Base-by-base conservation (phyloP, 2,113 vertebrate species). In the Brienomyrus longianalis region DNA sequence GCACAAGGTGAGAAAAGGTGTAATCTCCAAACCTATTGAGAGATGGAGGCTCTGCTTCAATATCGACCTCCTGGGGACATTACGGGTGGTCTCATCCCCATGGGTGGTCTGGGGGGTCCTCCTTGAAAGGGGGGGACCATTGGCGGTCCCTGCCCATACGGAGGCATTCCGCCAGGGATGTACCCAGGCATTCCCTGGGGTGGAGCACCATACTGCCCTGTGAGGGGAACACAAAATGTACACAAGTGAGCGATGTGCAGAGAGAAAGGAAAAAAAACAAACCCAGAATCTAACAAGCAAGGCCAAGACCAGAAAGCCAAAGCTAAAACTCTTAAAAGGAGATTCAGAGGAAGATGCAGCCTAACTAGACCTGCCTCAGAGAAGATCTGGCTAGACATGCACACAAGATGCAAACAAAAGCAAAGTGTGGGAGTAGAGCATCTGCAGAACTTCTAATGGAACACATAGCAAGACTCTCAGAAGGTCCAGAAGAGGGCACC, bases 1-100 rank as follows among this genome's bases (percentile, higher is more conserved):
- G 96, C 96, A 97, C 97, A 97, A 97, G 96, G 95, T 96, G 97
- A 97, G 96, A 99, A 99, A 98, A 97, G 97, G 97, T 97, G 98
- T 97, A 98, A 98, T 98, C 97, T 97, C 97, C 98, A 99, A 99
- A 99, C 98, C 98, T 98, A 98, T 96, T 98, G 92, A 96, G 94
- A 94, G 92, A 92, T 95, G 94, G 95, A 95, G 96, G 94, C 95
- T 95, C 93, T 94, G 95, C 95, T 96, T 99, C 98, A 99, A 97
- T 99, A 99, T 95, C 98, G 98, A 95, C 98, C 98, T 91, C 98
- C 98, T 89, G 98, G 98, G 90, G 98, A 99, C 98, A 99, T 99
- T 94, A 98, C 98, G 62, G 98, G 98, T 91, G 98, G 98, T 96
- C 98, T 98, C 97, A 99, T 98, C 95, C 97, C 98, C 97, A 99